Evolutionary conservation across 2,797 vertebrate species (phyloP).

Genomic region (Menidia menidia): DNA sequence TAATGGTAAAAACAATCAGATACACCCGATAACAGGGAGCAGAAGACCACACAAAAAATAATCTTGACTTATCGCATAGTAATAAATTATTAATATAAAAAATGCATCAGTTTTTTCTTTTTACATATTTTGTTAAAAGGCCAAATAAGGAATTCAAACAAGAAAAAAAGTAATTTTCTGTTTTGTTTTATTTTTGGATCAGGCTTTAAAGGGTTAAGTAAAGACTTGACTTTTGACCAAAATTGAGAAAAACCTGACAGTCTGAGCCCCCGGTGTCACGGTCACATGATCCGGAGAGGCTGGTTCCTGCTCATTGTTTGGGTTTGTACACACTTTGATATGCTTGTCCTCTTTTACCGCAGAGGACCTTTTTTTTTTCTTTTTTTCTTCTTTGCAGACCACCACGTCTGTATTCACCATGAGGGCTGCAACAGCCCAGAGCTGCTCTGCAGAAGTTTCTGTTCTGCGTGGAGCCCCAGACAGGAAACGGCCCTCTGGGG

Average conservation of each 20-base stretch:
- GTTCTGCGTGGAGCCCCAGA: slow-evolving; percentile 74
- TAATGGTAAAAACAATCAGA: too few relatives aligned
- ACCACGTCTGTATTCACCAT: slow-evolving; percentile 63
- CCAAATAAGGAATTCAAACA: too few relatives aligned
- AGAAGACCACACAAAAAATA: too few relatives aligned
- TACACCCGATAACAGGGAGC: too few relatives aligned
- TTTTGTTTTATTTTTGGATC: too few relatives aligned
- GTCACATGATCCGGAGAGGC: slow-evolving; percentile 35
- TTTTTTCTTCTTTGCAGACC: slow-evolving; percentile 71
- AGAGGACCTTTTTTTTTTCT: slow-evolving; percentile 70
- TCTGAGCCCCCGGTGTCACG: slow-evolving; percentile 18
- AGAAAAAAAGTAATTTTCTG: too few relatives aligned
- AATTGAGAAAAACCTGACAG: slow-evolving; percentile 23
- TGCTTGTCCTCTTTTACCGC: slow-evolving; percentile 52
- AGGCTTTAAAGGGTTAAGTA: too few relatives aligned
- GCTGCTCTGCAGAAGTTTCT: slow-evolving; percentile 65
- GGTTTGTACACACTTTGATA: slow-evolving; percentile 68
- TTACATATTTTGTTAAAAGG: too few relatives aligned
- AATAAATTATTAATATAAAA: too few relatives aligned
- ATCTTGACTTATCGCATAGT: too few relatives aligned
- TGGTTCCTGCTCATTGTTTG: slow-evolving; percentile 40
- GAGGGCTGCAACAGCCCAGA: slow-evolving; percentile 62
- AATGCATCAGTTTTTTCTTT: too few relatives aligned
- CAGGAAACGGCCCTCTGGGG: slow-evolving; percentile 79
- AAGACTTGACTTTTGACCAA: slow-evolving; percentile 28